A percentile compares a stretch with the other conserved stretches of the same genome.
Conservation (phyloP, 1,140 invertebrate genomes). For the Dreissena rostriformis region DNA sequence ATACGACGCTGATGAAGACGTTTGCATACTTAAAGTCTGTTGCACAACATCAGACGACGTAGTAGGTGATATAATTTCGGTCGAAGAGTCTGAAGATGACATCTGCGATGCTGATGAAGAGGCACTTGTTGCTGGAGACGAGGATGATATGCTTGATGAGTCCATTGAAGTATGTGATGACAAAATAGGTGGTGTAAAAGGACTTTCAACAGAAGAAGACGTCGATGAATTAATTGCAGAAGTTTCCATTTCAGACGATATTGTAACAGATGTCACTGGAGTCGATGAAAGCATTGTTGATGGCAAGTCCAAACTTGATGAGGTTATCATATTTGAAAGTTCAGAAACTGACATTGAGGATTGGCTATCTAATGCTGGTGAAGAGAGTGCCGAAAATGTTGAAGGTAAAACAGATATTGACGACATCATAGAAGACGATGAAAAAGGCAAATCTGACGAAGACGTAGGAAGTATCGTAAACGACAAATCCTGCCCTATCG, state of each 20-base stretch:
- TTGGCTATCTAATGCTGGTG: background rate
- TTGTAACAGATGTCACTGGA: too few relatives aligned
- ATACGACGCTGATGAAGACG: too few relatives aligned
- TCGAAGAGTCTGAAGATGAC: too few relatives aligned
- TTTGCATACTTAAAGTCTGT: too few relatives aligned
- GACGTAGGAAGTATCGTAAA: background rate
- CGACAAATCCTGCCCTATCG: background rate
- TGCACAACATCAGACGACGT: too few relatives aligned
- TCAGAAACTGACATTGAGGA: background rate
- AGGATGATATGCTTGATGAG: too few relatives aligned
- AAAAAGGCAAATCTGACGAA: background rate
- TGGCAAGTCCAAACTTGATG: background rate
- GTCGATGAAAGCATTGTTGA: background rate
- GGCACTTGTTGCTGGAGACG: too few relatives aligned
- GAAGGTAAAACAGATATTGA: background rate
- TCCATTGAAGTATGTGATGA: too few relatives aligned
- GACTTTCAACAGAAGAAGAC: background rate
- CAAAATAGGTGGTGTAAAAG: too few relatives aligned
- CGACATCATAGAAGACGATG: background rate
- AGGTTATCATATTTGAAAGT: background rate
- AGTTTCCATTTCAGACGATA: background rate
- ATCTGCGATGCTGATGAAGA: too few relatives aligned
- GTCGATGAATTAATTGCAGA: background rate
- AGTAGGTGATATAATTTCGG: too few relatives aligned
- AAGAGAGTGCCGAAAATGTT: background rate